Conservation (phyloP, 2,113 vertebrate genomes). For the Lepisosteus oculatus region DNA sequence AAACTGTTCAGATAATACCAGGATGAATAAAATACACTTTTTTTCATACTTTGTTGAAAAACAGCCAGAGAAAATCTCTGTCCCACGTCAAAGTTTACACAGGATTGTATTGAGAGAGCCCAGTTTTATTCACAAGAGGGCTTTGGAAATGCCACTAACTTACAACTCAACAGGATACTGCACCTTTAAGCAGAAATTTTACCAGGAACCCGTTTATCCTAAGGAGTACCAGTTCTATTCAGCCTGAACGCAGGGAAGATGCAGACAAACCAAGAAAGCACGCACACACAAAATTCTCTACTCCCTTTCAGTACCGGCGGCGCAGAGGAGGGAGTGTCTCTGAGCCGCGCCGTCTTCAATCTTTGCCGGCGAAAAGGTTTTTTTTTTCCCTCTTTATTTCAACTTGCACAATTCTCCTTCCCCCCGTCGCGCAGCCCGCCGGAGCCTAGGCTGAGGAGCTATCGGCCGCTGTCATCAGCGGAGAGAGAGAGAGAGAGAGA, state of each 20-base stretch:
- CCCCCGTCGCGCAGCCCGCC: slow-evolving; percentile 49
- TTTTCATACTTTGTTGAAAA: no score
- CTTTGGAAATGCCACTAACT: no score
- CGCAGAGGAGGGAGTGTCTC: slow-evolving; percentile 39
- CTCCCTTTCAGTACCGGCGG: slow-evolving; percentile 28
- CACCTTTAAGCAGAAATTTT: slow-evolving; percentile 55
- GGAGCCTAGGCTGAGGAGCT: slow-evolving; percentile 53
- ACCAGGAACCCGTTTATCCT: slow-evolving; percentile 55
- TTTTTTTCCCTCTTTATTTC: background rate
- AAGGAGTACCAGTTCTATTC: slow-evolving; percentile 44
- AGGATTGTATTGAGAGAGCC: no score
- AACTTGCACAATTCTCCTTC: slow-evolving; percentile 30
- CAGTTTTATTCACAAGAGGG: no score
- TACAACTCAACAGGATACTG: slow-evolving; percentile 39
- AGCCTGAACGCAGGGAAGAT: slow-evolving; percentile 22
- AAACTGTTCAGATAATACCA: no score
- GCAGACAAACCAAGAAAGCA: slow-evolving; percentile 33
- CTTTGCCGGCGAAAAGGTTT: no score
- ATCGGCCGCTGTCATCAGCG: slow-evolving; percentile 43
- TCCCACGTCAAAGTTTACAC: no score
- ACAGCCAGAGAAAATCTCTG: no score
- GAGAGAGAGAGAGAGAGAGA: slow-evolving; percentile 41
- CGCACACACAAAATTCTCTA: slow-evolving; percentile 48
- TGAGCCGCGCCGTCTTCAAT: slow-evolving; percentile 26
- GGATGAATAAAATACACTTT: no score